Percentiles rank a stretch among this genome's conserved stretches.
These are phyloP conservation scores for Eupeodes luniger DNA, from an alignment of 2,888 invertebrate species.

Conservation along the genomic window DNA sequence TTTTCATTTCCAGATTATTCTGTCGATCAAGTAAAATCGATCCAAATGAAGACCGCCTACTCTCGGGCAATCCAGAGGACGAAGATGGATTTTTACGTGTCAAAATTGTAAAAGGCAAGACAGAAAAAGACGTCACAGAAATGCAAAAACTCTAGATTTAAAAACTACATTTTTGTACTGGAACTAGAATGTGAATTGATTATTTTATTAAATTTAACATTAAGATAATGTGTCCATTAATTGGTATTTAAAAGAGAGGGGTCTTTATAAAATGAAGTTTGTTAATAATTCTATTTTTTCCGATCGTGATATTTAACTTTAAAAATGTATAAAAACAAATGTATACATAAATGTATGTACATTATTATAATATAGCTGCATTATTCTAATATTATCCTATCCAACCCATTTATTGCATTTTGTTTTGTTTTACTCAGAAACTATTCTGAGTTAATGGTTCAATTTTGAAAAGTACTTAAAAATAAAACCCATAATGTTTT, in stretches of 20 bases:
- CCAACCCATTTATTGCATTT: background rate
- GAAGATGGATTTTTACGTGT: slow-evolving; percentile 78
- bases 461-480: slow-evolving; percentile 31
- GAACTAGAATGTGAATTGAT: background rate
- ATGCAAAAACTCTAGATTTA: slow-evolving; percentile 82
- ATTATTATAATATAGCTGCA: background rate
- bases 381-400: background rate
- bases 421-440: background rate
- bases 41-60: slow-evolving; percentile 81
- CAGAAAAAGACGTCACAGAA: slow-evolving; percentile 82
- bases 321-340: slow-evolving; percentile 5
- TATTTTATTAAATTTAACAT: background rate
- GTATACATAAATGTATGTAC: background rate
- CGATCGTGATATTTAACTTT: slow-evolving; percentile 33
- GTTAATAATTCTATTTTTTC: background rate
- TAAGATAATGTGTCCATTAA: slow-evolving; percentile 29
- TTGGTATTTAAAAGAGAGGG: background rate
- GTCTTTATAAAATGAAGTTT: slow-evolving; percentile 8
- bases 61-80: slow-evolving; percentile 79
- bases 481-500: slow-evolving; percentile 3
- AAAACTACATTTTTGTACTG: slow-evolving; percentile 23
- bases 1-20: slow-evolving; percentile 74
- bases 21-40: slow-evolving; percentile 78
- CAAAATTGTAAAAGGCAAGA: slow-evolving; percentile 82
- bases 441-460: background rate